Base-by-base conservation (phyloP, 2,888 invertebrate genomes). In the Cheilosia variabilis region DNA sequence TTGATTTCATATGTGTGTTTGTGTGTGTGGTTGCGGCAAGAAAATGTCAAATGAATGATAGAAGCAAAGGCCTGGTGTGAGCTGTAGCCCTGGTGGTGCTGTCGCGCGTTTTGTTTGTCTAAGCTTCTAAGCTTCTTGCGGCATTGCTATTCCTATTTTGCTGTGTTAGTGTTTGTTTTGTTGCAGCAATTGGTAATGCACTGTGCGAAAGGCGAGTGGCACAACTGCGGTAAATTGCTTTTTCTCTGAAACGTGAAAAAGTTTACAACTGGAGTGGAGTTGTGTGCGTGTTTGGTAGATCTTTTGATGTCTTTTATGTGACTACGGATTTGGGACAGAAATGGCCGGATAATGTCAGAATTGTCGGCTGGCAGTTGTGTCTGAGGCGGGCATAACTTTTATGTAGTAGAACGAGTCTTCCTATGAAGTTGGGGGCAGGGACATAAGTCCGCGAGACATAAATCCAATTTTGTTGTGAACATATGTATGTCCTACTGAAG, bases 201-300 rank as follows among this genome's bases (percentile, higher is more conserved):
- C 47, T 77, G 24, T 55, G 15, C 34, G 10, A 53, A 50, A 19
- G 53, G 15, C 19, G 55, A 55, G 66, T 68, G 66, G 22, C 73
- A 73, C 80, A 68, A 73, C 66, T 80, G 73, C 31, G 73, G 47
- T 19, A 41, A 68, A 80, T 80, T 66, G 73, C 66, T 53, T 15
- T 45, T 62, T 47, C 37, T 37, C 4, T 10, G 53, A 10, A 62
- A 69, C 68, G 45, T 77, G 58, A 17, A 53, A 6, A 55, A 60
- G 5, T 57, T 24, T 9, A 43, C n/a, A 24, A 5, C n/a, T 52
- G 13, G 9, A 45, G 10, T 52, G 13, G 9, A 45, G 10, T 10
- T 34, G 34, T 34, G 34, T 10, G 34, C 1, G 10, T 34, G 3
- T 10, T 27, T 27, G 27, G 27, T 27, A 6, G 27, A 27, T 27